Base-by-base conservation (phyloP, 2,888 invertebrate genomes). In the Eulithis prunata region DNA sequence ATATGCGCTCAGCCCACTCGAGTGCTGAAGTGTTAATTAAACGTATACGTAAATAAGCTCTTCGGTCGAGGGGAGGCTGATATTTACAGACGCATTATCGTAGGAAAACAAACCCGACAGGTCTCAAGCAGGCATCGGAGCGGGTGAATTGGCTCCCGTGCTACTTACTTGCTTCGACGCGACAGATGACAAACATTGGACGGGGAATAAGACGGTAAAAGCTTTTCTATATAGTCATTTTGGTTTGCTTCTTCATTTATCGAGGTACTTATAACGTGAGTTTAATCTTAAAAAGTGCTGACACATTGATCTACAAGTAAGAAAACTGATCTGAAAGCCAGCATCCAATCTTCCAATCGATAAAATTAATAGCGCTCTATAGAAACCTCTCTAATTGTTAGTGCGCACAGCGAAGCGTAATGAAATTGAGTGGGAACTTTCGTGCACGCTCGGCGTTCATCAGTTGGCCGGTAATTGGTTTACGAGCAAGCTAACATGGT, bases 391-490 rank as follows among this genome's bases (percentile, higher is more conserved):
- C 80, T 82, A 85, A 86, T 84, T 80, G 84, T 83, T 84, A 84
- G 83, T 75, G 80, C 76, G 83, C 82, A 82, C 83, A 82, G 78
- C 80, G 84, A 80, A 83, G 83, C 85, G 83, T 86, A 86, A 85
- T 87, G 80, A 81, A 85, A 87, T 83, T 81, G 83, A 86, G 83
- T 86, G 85, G 80, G 85, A 85, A 86, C 84, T 88, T 85, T 86
- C 84, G 83, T 83, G 84, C 85, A 82, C 84, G 83, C 80, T 83
- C 81, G 73, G 75, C 85, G 85, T 86, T 86, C 87, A 88, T 90
- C 87, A 84, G 84, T 76, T 78, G 78, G 76, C 82, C 86, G 85
- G 86, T 91, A 91, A 91, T 91, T 92, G 90, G 90, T 87, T 86
- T 78, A 84, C 83, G 79, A 82, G 80, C 78, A 80, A 74, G 75